Evolutionary conservation across 2,797 vertebrate genomes (phyloP), one percentile per base, ranked within the genome.

Genomic region (Anguilla megastoma): DNA sequence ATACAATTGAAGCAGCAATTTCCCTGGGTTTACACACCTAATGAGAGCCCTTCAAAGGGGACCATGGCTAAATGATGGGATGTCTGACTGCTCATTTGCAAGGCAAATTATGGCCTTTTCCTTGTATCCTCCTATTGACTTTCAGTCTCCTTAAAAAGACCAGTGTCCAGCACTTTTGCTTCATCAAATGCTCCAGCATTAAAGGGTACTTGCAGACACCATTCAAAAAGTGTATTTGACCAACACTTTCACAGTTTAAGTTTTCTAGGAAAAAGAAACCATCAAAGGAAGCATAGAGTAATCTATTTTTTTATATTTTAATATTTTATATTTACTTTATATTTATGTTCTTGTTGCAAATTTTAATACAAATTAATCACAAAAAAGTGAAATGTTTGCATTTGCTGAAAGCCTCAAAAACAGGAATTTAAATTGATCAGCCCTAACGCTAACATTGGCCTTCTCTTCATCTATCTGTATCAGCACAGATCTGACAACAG

Each of bases 1-100:
- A 71, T 30, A 27, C 24, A 30, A 9, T n/a, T 69, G 66, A 27
- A 69, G n/a, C 66, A 27, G 24, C 27, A 69, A 30, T 69, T 30
- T 69, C 66, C 66, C 24, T 27, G 66, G 66, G 66, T 69, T 69
- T 69, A 69, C 66, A 69, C 66, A 69, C 66, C 66, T 69, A 69
- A 69, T 69, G 66, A 69, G 66, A 24, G 66, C n/a, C 27, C 66
- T 27, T 69, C 66, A 69, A 69, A 69, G 24, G n/a, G n/a, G n/a
- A 10, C n/a, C 66, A n/a, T 69, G 66, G 66, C 66, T 69, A 30
- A 69, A 69, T 5, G 8, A 6, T 7, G 14, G n/a, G 66, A 69
- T 69, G 66, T 69, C 66, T 69, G 66, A 8, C 27, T 69, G 66
- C 66, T 69, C 66, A 69, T 69, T 69, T 69, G 66, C 66, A 69